Conservation (phyloP, 2,797 vertebrate species). For the Antennarius maculatus region DNA sequence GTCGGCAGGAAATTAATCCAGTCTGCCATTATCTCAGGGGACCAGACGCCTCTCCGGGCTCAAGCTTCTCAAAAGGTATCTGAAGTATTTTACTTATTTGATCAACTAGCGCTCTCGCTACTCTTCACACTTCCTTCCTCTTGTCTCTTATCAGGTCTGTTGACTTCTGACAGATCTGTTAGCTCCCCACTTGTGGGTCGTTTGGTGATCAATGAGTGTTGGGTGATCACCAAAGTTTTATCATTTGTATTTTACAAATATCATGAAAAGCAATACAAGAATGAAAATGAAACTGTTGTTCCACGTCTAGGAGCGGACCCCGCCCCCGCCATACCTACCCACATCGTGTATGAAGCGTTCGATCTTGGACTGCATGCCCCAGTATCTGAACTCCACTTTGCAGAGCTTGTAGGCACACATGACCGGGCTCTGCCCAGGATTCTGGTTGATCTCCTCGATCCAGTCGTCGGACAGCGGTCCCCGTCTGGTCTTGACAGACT, state of each 20-base stretch:
- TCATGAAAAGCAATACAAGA: too few species aligned
- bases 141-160: neutral
- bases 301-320: too few species aligned
- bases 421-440: conserved; percentile 81
- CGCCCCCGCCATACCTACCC: conserved; percentile 47
- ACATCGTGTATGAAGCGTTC: conserved; percentile 96
- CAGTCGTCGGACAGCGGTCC: conserved; percentile 94
- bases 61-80: neutral
- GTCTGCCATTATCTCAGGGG: conserved; percentile 49
- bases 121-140: neutral
- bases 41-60: conserved; percentile 18
- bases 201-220: too few species aligned
- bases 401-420: conserved; percentile 99
- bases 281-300: too few species aligned
- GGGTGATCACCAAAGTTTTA: too few species aligned
- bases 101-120: neutral
- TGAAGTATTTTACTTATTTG: neutral
- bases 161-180: neutral
- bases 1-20: conserved; percentile 67
- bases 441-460: conserved; percentile 90
- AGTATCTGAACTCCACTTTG: conserved; percentile 99
- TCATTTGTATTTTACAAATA: too few species aligned
- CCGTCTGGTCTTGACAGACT: conserved; percentile 90
- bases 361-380: conserved; percentile 99
- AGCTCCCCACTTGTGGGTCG: too few species aligned